Base-by-base conservation (phyloP, 2,113 vertebrate species). In the Pseudorectes ferrugineus region DNA sequence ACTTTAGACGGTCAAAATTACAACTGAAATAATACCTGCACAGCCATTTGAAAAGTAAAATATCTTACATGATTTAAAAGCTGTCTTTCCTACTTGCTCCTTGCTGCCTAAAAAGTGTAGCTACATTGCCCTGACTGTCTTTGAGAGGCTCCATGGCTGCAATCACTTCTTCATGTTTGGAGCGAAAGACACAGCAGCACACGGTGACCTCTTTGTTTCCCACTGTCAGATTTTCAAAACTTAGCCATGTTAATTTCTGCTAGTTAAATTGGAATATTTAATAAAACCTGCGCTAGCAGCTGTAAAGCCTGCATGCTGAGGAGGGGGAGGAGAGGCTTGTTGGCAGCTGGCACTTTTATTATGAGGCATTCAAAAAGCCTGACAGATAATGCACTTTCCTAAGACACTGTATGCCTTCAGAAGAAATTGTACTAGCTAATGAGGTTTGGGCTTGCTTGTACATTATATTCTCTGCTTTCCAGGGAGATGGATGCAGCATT, bases 381-480 rank as follows among this genome's bases (percentile, higher is more conserved):
- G 70, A 90, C 62, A 73, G 85, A 38, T 40, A 82, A 88, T n/a
- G 70, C 23, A 63, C 86, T 92, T 91, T 23, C 35, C 51, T 55
- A 63, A 89, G 87, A 58, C 75, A 61, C 58, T 70, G 45, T 40
- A 31, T 33, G 73, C 75, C 75, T 93, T 74, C 65, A 28, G 52
- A 95, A 93, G 66, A 82, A 92, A 77, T 65, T 72, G 38, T n/a
- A 92, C 86, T 73, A 84, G 66, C 73, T 96, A 75, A 72, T 66
- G 88, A 94, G 85, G 49, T 91, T 95, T 95, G 85, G 66, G 35
- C 52, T 90, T 84, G 49, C 80, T 77, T 71, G 54, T 71, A 66
- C 82, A 59, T 86, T 76, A 54, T 31, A 90, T 43, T 73, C 54
- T 51, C 67, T 52, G 58, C 59, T 86, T 93, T 83, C 49, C 67